These are phyloP conservation scores for Triplophysa siluroides DNA, from an alignment of 2,113 vertebrate species.

Conservation along the genomic window DNA sequence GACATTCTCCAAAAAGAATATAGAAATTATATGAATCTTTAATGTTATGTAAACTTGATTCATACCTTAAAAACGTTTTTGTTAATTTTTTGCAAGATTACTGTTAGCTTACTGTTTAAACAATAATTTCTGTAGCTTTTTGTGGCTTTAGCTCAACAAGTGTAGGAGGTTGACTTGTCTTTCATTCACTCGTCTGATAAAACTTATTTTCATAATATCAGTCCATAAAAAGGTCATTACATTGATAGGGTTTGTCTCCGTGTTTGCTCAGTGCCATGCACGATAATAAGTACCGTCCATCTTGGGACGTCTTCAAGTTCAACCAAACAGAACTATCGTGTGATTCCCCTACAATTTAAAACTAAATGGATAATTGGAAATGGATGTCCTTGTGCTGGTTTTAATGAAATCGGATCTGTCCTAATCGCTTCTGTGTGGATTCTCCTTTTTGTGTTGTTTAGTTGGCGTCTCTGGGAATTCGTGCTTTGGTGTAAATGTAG, in stretches of 20 bases:
- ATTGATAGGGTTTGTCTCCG: constrained; percentile 19
- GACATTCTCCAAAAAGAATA: not conserved
- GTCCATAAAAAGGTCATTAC: constrained; percentile 1
- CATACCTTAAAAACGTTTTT: too few species aligned
- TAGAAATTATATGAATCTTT: too few species aligned
- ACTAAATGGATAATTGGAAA: constrained; percentile 16
- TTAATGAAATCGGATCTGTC: not conserved
- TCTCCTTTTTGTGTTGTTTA: not conserved
- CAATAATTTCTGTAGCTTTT: too few species aligned
- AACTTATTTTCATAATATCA: constrained; percentile 40
- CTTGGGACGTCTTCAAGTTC: not conserved
- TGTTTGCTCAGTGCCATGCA: constrained; percentile 27
- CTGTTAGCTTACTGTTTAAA: too few species aligned
- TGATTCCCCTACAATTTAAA: not conserved
- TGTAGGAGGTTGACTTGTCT: not conserved
- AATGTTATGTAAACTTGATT: too few species aligned
- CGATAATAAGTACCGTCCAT: constrained; percentile 3
- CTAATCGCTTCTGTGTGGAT: not conserved
- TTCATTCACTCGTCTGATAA: not conserved
- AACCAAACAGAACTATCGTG: not conserved
- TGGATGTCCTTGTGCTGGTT: not conserved
- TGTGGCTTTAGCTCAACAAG: too few species aligned
- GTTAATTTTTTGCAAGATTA: too few species aligned
- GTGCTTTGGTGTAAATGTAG: not conserved
- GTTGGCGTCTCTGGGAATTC: not conserved